Percentiles rank a stretch among this genome's conserved stretches.
phyloP scores from a whole-genome alignment of 2,888 invertebrate species.

The Sinhomidia bicolor region DNA sequence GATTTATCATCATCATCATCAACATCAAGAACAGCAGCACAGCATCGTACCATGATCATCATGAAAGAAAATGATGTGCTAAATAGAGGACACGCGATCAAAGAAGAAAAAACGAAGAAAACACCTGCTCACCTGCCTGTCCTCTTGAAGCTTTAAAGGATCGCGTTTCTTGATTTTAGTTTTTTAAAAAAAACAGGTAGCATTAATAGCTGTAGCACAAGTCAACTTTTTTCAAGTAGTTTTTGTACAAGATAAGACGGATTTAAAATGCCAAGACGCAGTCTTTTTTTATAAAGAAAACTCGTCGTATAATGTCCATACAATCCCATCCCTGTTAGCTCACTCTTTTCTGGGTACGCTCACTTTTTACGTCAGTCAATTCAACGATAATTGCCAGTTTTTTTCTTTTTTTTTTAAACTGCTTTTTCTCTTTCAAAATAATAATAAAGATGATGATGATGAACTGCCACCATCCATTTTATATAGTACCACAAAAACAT shows the following conservation, averaged over 20 bases:
- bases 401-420: conserved; percentile 9
- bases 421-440: conserved; percentile 45
- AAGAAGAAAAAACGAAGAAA: conserved; percentile 54
- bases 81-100: conserved; percentile 73
- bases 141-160: conserved; percentile 19
- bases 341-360: not conserved
- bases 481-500: conserved; percentile 34
- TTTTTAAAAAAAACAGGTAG: conserved; percentile 32
- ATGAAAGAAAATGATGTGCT: conserved; percentile 71
- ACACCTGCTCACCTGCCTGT: conserved; percentile 70
- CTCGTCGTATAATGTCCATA: conserved; percentile 26
- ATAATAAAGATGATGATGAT: conserved; percentile 34
- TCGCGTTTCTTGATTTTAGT: not conserved
- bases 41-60: conserved; percentile 17
- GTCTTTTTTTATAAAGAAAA: not conserved
- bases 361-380: conserved; percentile 56
- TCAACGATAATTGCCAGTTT: conserved; percentile 61
- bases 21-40: conserved; percentile 7
- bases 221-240: not conserved
- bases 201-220: conserved; percentile 8
- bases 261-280: not conserved
- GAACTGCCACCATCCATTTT: conserved; percentile 45
- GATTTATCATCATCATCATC: conserved; percentile 4
- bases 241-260: not conserved
- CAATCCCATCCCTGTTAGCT: not conserved